A percentile compares a stretch with the other conserved stretches of the same genome.
Conservation (phyloP, 2,113 vertebrate genomes). For the Alosa alosa region DNA sequence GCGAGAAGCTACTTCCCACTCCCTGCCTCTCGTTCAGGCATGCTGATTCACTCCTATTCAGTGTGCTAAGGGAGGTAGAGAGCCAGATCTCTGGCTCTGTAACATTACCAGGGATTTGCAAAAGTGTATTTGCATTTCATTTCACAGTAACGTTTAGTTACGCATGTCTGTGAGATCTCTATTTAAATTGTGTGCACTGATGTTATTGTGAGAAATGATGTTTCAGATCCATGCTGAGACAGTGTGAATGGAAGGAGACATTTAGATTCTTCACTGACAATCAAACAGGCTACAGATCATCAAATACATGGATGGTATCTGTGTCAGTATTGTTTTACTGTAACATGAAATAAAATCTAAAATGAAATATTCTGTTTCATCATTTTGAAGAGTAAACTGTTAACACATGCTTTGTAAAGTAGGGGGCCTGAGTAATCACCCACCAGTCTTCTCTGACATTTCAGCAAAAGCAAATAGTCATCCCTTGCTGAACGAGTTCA, state of each 20-base stretch:
- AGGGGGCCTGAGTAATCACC: background rate
- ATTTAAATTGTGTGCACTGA: background rate
- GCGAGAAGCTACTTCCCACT: background rate
- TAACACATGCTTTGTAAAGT: background rate
- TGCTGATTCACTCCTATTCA: background rate
- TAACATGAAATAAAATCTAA: background rate
- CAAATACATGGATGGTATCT: background rate
- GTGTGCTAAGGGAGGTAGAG: background rate
- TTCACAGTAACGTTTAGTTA: background rate
- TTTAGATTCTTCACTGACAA: background rate
- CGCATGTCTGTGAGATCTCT: background rate
- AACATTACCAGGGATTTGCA: background rate
- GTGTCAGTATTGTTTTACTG: background rate
- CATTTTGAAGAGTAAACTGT: background rate
- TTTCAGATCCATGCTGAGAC: background rate
- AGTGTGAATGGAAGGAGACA: background rate
- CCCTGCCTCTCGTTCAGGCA: background rate
- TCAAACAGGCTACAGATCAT: background rate
- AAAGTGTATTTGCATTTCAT: background rate
- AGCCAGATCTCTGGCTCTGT: background rate
- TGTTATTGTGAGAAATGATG: background rate
- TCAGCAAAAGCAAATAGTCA: background rate
- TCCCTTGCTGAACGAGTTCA: background rate
- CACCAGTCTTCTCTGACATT: background rate
- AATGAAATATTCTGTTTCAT: background rate